Evolutionary conservation across 1,140 invertebrate genomes (phyloP).

Genomic region (Idris sp.): DNA sequence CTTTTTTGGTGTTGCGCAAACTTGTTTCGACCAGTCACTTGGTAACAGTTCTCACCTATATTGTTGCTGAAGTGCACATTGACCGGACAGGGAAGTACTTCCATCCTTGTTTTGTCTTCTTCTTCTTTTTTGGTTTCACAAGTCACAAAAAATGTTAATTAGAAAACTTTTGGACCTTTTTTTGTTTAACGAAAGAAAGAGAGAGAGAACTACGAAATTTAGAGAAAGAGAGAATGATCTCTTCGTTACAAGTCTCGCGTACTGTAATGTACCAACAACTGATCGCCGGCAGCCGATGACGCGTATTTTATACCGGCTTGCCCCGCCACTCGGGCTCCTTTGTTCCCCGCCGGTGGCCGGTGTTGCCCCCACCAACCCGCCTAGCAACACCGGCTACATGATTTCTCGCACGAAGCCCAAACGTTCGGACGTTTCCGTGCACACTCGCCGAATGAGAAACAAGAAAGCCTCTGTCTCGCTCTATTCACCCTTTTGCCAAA

Average conservation of each 20-base stretch:
- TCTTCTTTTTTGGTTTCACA: too few species aligned
- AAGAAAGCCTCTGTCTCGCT: background rate
- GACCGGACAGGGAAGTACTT: constrained; percentile 74
- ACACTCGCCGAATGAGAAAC: constrained; percentile 18
- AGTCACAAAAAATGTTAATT: too few species aligned
- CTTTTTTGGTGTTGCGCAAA: too few species aligned
- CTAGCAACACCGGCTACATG: constrained; percentile 77
- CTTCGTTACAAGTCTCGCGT: too few species aligned
- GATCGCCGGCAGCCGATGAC: constrained; percentile 70
- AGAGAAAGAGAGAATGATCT: too few species aligned
- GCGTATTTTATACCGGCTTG: constrained; percentile 68
- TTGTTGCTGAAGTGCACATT: constrained; percentile 75
- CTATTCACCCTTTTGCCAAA: background rate
- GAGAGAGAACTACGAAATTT: too few species aligned
- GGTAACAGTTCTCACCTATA: constrained; percentile 67
- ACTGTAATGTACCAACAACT: constrained; percentile 63
- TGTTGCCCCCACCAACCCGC: constrained; percentile 64
- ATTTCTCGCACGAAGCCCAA: constrained; percentile 64
- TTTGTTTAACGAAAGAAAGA: too few species aligned
- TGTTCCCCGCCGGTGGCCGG: constrained; percentile 53
- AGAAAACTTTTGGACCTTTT: too few species aligned
- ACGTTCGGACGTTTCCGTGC: constrained; percentile 39
- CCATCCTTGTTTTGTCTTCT: constrained; percentile 62
- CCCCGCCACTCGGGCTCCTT: constrained; percentile 34
- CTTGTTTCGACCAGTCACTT: too few species aligned